Conservation (phyloP, 2,113 vertebrate genomes). For the Neopipo cinnamomea region DNA sequence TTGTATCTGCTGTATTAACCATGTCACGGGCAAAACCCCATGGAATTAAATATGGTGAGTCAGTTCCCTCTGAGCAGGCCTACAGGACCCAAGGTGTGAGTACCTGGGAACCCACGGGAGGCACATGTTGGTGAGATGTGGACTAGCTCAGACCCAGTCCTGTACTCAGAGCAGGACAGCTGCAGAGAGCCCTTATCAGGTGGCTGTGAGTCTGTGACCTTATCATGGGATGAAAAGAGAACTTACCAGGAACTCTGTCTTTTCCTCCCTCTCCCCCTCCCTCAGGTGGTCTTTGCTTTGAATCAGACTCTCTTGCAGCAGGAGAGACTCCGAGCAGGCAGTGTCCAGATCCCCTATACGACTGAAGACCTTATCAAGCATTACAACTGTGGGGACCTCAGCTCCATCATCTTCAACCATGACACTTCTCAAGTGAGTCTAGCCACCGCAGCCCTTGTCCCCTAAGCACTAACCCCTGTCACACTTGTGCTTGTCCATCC, state of each 20-base stretch:
- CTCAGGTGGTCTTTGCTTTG: constrained; percentile 85
- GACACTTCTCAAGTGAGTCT: constrained; percentile 84
- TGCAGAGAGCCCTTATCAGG: background rate
- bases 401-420: constrained; percentile 87
- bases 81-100: background rate
- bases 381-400: constrained; percentile 89
- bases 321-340: constrained; percentile 83
- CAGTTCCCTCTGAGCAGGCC: background rate
- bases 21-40: background rate
- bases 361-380: constrained; percentile 89
- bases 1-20: background rate
- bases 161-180: background rate
- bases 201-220: background rate
- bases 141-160: background rate
- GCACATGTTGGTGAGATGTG: fast-evolving
- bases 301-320: constrained; percentile 89
- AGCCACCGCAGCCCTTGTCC: background rate
- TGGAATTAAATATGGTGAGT: background rate
- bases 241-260: constrained; percentile 50
- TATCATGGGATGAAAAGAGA: background rate
- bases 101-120: background rate
- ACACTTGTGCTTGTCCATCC: background rate
- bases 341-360: constrained; percentile 81
- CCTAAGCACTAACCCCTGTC: background rate
- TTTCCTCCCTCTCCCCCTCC: constrained; percentile 31